Base-by-base conservation (phyloP, 2,113 vertebrate species). In the Campylomormyrus tamandua region DNA sequence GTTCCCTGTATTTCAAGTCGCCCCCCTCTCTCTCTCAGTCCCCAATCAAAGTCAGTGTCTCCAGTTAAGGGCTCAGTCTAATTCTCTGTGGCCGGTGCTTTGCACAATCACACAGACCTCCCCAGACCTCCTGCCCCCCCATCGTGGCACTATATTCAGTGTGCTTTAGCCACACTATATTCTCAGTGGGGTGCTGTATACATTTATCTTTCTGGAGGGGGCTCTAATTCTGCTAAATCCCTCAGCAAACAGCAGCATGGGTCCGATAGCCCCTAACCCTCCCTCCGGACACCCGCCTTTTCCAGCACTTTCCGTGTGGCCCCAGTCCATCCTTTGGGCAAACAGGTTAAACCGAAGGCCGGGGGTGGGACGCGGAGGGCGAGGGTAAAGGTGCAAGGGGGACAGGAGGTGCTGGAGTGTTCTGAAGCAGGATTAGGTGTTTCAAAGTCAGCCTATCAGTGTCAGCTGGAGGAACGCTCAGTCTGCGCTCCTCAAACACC, bases 161-260 rank as follows among this genome's bases (percentile, higher is more conserved):
- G 52, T 50, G 21, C 24, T 48, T 89, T 53, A 84, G 50, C 77
- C 80, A 46, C 49, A 9, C 89, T 58, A 89, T 85, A 39, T 56
- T 84, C 89, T 89, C 89, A 89, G 77, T 4, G 42, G 89, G 89
- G 52, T 10, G 24, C 50, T 27, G 80, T 46, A 89, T 77, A 83
- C 77, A 84, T 89, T 89, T 89, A 89, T 58, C 89, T 89, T 89
- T 83, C 77, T 89, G 89, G 80, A 89, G 89, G 58, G 77, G 52
- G n/a, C 48, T 56, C 74, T 89, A 89, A 89, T 84, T 89, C 89
- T 77, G n/a, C 27, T n/a, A 89, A 89, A 58, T 89, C 89, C 77
- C 50, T 53, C 24, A 11, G 89, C 77, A 84, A 89, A 89, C 35
- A 58, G 50, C 77, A 46, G 89, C 17, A 15, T 77, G 50, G 35